Evolutionary conservation across 1,140 invertebrate species (phyloP).

Genomic region (Grapholita molesta): DNA sequence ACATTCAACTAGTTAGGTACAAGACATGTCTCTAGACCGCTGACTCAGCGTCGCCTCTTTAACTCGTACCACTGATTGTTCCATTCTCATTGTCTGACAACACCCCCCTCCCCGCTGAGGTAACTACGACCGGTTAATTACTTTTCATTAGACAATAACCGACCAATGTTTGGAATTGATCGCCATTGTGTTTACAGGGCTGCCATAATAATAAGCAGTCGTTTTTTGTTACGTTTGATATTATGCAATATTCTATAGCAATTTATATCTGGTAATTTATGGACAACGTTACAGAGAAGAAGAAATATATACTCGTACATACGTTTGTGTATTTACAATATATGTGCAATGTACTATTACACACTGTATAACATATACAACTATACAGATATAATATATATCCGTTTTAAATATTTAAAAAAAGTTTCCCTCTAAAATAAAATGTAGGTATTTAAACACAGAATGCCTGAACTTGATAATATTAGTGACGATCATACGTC

Average conservation of each 20-base stretch:
- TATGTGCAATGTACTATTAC: too few relatives aligned
- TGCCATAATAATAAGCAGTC: not conserved
- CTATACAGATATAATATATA: too few relatives aligned
- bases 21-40: constrained; percentile 57
- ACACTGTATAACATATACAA: too few relatives aligned
- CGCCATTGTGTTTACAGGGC: constrained; percentile 29
- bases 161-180: constrained; percentile 31
- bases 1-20: constrained; percentile 43
- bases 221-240: not conserved
- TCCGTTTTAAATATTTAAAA: too few relatives aligned
- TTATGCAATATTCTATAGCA: not conserved
- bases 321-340: too few relatives aligned
- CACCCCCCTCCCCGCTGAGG: constrained; percentile 25
- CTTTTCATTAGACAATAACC: constrained; percentile 75
- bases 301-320: not conserved
- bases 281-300: not conserved
- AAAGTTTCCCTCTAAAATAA: too few relatives aligned
- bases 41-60: constrained; percentile 71
- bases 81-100: constrained; percentile 71
- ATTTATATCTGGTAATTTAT: too few relatives aligned
- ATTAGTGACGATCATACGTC: too few relatives aligned
- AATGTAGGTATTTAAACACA: too few relatives aligned
- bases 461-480: too few relatives aligned
- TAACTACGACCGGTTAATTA: constrained; percentile 65
- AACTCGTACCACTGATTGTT: constrained; percentile 71